phyloP scores from a whole-genome alignment of 2,113 vertebrate genomes.

The Neodon shergylaensis region DNA sequence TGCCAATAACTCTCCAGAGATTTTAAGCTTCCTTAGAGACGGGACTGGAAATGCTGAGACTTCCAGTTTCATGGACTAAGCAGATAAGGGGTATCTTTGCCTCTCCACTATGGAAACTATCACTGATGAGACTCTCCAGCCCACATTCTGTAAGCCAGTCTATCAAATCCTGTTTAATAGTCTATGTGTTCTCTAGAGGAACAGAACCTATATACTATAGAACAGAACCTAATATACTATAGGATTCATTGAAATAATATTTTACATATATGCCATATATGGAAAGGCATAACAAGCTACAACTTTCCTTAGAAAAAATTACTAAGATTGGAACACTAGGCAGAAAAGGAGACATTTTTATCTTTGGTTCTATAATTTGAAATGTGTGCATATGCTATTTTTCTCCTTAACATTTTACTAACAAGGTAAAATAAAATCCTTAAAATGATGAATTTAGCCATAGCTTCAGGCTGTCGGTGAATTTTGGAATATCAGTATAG shows the following conservation, averaged over 20 bases:
- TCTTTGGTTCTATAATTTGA: background rate
- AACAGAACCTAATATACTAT: background rate
- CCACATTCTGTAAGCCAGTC: background rate
- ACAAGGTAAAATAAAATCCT: background rate
- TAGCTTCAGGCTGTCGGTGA: background rate
- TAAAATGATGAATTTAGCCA: conserved; percentile 21
- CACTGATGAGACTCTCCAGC: too few relatives aligned
- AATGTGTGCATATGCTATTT: background rate
- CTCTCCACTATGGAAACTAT: background rate
- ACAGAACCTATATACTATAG: too few relatives aligned
- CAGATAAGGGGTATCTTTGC: background rate
- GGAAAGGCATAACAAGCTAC: background rate
- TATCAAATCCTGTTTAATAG: background rate
- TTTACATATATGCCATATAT: background rate
- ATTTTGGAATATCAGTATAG: background rate
- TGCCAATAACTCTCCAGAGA: background rate
- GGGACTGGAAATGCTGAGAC: background rate
- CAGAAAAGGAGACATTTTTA: background rate
- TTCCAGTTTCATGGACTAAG: background rate
- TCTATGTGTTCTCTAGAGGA: background rate
- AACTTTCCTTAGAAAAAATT: background rate
- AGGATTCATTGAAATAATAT: background rate
- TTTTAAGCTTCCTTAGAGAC: background rate
- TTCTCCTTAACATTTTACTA: background rate
- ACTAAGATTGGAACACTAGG: background rate